A percentile compares a stretch with the other conserved stretches of the same genome.
Conservation (phyloP, 1,140 invertebrate species). For the Euura saliciscinereae region DNA sequence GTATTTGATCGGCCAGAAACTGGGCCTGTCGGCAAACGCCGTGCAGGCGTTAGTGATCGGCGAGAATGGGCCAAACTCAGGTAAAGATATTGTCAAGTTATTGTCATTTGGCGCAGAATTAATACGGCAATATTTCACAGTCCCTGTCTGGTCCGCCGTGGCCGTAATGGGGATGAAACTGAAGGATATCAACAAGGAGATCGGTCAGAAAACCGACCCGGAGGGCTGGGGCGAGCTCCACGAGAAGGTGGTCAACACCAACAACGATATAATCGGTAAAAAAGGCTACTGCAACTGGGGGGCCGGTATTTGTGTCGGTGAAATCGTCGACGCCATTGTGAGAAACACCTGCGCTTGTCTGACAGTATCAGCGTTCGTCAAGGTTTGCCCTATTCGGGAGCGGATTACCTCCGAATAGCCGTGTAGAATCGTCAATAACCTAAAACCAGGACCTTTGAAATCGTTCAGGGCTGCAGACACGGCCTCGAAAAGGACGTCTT, state of each 20-base stretch:
- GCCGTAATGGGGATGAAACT: conserved; percentile 67
- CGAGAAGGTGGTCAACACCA: conserved; percentile 61
- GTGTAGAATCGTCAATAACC: too few species aligned
- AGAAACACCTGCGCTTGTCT: conserved; percentile 62
- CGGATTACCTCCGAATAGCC: too few species aligned
- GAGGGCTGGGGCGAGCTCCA: conserved; percentile 66
- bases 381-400: conserved; percentile 46
- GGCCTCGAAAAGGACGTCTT: conserved; percentile 67
- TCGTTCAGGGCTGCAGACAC: conserved; percentile 55
- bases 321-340: conserved; percentile 62
- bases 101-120: not conserved
- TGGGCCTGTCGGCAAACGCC: conserved; percentile 61
- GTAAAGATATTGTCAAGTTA: too few species aligned
- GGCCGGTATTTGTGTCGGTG: conserved; percentile 60
- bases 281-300: conserved; percentile 65
- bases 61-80: conserved; percentile 65
- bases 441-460: not conserved
- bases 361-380: conserved; percentile 64
- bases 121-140: conserved; percentile 37
- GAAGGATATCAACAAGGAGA: conserved; percentile 60
- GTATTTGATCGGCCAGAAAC: conserved; percentile 62
- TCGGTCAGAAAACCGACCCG: conserved; percentile 57
- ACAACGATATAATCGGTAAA: conserved; percentile 58
- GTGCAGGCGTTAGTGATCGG: conserved; percentile 68
- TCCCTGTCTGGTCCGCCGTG: conserved; percentile 69